A percentile compares a stretch with the other conserved stretches of the same genome.
Evolutionary conservation across 1,140 invertebrate species (phyloP).

Genomic region (Drosophila tsacasi): DNA sequence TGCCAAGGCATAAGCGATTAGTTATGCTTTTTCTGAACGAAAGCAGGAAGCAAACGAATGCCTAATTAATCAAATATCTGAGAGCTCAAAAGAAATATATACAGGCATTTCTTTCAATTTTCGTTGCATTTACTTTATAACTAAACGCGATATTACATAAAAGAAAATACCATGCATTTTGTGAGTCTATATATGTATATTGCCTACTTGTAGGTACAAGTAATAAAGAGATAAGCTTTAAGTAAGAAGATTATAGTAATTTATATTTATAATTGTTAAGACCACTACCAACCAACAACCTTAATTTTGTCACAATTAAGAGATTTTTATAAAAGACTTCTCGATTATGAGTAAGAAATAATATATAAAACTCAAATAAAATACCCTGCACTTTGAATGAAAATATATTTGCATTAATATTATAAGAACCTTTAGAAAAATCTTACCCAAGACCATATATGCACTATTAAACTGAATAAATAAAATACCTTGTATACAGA

Average conservation of each 20-base stretch:
- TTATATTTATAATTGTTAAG: neutral
- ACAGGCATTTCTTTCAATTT: neutral
- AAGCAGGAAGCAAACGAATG: slow-evolving; percentile 10
- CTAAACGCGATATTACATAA: neutral
- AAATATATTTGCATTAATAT: neutral
- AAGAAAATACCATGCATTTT: neutral
- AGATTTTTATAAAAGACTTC: neutral
- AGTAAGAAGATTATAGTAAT: neutral
- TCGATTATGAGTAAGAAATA: neutral
- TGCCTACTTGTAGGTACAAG: too few species aligned
- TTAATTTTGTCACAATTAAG: neutral
- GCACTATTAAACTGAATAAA: too few species aligned
- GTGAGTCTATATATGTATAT: neutral
- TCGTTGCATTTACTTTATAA: slow-evolving; percentile 3
- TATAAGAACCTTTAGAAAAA: neutral
- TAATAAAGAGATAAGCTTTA: neutral
- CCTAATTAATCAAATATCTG: slow-evolving; percentile 43
- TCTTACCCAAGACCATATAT: neutral
- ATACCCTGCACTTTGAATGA: neutral
- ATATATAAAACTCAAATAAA: neutral
- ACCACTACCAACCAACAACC: neutral
- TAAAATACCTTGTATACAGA: too few species aligned
- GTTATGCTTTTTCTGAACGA: slow-evolving; percentile 39
- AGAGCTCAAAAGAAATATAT: slow-evolving; percentile 8
- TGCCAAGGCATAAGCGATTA: slow-evolving; percentile 53